Base-by-base conservation (phyloP, 1,140 invertebrate genomes). In the Meloidogyne hapla region DNA sequence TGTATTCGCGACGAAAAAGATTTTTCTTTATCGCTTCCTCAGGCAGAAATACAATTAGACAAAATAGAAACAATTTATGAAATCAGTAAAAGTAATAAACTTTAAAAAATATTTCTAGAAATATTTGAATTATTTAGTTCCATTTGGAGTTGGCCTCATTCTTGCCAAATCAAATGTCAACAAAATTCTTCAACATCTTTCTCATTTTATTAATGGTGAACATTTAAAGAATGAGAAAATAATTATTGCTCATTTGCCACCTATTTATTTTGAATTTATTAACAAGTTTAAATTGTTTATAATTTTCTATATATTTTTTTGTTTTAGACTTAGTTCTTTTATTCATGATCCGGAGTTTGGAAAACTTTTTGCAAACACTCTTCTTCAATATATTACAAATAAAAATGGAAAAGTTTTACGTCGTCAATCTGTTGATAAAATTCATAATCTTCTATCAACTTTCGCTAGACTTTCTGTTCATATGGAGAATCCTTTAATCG, bases 241-340 rank as follows among this genome's bases (percentile, higher is more conserved):
- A 56, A 33, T 33, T 18, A 61, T 72, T 33, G 48, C 25, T 64
- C 42, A 26, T 40, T 63, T 73, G 15, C 71, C 71, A 40, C 25
- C 71, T n/a, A 63, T 73, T 63, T 73, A 73, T 63, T 73, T 73
- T 15, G 71, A 73, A 63, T 40, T 73, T 3, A 33, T 73, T 23
- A 73, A 64, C 56, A 42, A 64, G 71, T 63, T 15, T 8, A 64
- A n/a, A n/a, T n/a, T 72, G 26, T 23, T 28, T 45, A 40, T 6
- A 12, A 33, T 63, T 23, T n/a, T 12, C 6, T 15, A 28, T 62
- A 0, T 8, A n/a, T 25, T 61, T 62, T 63, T 23, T n/a, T 65
- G 0, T 21, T 63, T 73, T 23, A 73, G 71, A 40, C 23, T 73
- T 10, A 63, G 28, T 63, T 12, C 48, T 15, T 21, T 26, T 40